Percentiles rank a stretch among this genome's conserved stretches.
Evolutionary conservation across 1,140 invertebrate genomes (phyloP).

Genomic region (Temnothorax longispinosus): DNA sequence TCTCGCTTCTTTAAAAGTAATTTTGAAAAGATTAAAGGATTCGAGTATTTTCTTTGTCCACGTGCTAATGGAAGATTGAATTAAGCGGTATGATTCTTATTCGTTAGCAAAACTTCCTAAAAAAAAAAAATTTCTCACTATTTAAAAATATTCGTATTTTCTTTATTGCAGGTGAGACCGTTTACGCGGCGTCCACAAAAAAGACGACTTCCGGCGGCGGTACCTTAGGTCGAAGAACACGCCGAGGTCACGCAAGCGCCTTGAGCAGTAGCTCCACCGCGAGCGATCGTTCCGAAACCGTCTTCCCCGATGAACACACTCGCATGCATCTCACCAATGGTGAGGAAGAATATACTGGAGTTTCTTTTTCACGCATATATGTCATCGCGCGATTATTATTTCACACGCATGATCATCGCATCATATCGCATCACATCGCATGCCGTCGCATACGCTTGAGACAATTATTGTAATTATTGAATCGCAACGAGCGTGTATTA

Average conservation of each 20-base stretch:
- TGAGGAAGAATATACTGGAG: slow-evolving; percentile 42
- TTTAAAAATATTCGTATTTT: slow-evolving; percentile 56
- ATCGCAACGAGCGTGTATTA: not conserved
- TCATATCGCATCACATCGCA: slow-evolving; percentile 13
- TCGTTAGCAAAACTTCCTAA: slow-evolving; percentile 29
- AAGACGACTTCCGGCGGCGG: slow-evolving; percentile 79
- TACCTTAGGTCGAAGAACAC: slow-evolving; percentile 77
- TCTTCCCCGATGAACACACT: slow-evolving; percentile 79
- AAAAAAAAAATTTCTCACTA: slow-evolving; percentile 6
- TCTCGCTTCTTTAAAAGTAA: slow-evolving; percentile 33
- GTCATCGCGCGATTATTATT: slow-evolving; percentile 35
- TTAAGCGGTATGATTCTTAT: slow-evolving; percentile 39
- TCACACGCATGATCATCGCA: slow-evolving; percentile 27
- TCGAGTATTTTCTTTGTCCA: slow-evolving; percentile 36
- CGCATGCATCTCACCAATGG: slow-evolving; percentile 80
- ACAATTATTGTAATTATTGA: not conserved
- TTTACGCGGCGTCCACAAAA: slow-evolving; percentile 84
- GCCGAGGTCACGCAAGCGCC: slow-evolving; percentile 79
- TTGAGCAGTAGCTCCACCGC: slow-evolving; percentile 80
- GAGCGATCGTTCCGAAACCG: slow-evolving; percentile 79
- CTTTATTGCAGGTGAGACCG: slow-evolving; percentile 81
- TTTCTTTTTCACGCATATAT: not conserved
- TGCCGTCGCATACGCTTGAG: not conserved
- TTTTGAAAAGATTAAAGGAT: slow-evolving; percentile 35
- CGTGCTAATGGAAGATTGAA: slow-evolving; percentile 52